phyloP scores from a whole-genome alignment of 2,797 vertebrate genomes.

The Urophycis tenuis region DNA sequence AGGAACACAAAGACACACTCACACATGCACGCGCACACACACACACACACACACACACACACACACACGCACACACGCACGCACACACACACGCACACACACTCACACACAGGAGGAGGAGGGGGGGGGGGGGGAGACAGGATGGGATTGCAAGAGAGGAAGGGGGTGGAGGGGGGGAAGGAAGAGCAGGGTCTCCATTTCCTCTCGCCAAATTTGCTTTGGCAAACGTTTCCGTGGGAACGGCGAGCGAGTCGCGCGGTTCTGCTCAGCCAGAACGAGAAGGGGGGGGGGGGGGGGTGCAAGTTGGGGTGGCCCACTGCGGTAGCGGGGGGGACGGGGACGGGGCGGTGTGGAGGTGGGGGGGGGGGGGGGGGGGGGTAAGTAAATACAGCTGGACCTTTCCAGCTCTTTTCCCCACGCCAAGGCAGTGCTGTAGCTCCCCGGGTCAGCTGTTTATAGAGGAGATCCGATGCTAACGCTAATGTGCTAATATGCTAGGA shows the following conservation, averaged over 20 bases:
- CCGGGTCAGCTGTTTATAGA: constrained; percentile 31
- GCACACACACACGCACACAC: constrained; percentile 25
- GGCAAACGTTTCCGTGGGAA: constrained; percentile 77
- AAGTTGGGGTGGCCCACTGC: constrained; percentile 30
- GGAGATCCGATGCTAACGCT: neutral
- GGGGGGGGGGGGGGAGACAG: constrained; percentile 44
- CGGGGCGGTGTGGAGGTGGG: constrained; percentile 2
- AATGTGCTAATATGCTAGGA: constrained; percentile 1
- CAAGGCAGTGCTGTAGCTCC: constrained; percentile 23
- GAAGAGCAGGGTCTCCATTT: constrained; percentile 66
- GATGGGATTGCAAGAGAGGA: constrained; percentile 26
- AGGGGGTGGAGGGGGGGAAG: constrained; percentile 35
- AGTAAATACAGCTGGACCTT: constrained; percentile 63
- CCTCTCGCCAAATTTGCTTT: constrained; percentile 70
- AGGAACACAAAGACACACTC: constrained; percentile 16
- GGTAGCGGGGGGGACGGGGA: constrained; percentile 21
- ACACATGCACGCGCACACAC: constrained; percentile 29
- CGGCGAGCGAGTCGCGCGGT: constrained; percentile 44
- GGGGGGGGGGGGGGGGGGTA: constrained; percentile 28
- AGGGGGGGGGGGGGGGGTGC: constrained; percentile 37
- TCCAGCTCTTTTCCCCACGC: constrained; percentile 41
- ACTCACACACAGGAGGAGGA: constrained; percentile 31
- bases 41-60: constrained; percentile 32
- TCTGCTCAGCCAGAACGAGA: constrained; percentile 43
- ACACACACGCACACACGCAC: constrained; percentile 29